Base-by-base conservation (phyloP, 1,140 invertebrate species). In the Drosophila obscura region DNA sequence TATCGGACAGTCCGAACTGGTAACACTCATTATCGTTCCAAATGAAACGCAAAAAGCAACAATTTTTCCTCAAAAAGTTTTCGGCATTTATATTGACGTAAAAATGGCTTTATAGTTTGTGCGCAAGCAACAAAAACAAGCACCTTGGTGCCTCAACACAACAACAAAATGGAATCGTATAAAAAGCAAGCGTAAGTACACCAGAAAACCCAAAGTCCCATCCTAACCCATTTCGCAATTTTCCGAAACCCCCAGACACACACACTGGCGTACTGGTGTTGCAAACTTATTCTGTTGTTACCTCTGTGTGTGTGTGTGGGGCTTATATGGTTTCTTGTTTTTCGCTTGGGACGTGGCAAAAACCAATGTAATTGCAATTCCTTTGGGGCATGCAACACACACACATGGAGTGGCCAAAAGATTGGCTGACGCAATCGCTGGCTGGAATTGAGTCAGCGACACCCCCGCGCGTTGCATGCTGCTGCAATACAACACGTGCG, bases 101-200 rank as follows among this genome's bases (percentile, higher is more conserved):
- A 91, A 91, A 80, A 91, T 91, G 90, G 85, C 69, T 91, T 55
- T 91, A 67, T 91, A 91, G 85, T 77, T 81, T 90, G 80, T 77
- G 75, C 82, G 69, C 74, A 84, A 84, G 85, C 90, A 88, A 83
- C 60, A 84, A 59, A 63, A 75, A 75, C 31, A 58, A 31, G 90
- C 90, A 90, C 85, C 19, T 53, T 71, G 56, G 90, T 91, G 90
- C 90, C 82, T 72, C 31, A 80, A 89, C 64, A 73, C 67, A 81
- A 60, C 74, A 90, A 79, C 65, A 66, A 62, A 68, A 84, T 85
- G 66, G 88, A 90, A 91, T 87, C 84, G 90, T 78, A 74, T 75
- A 74, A 59, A 73, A 85, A 72, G 76, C 58, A 67, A 79, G 28
- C 63, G 90, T 91, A 71, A 90, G 90, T 91, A 77, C 22, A 2